phyloP scores from a whole-genome alignment of 2,888 invertebrate species.

The Platycheirus albimanus region DNA sequence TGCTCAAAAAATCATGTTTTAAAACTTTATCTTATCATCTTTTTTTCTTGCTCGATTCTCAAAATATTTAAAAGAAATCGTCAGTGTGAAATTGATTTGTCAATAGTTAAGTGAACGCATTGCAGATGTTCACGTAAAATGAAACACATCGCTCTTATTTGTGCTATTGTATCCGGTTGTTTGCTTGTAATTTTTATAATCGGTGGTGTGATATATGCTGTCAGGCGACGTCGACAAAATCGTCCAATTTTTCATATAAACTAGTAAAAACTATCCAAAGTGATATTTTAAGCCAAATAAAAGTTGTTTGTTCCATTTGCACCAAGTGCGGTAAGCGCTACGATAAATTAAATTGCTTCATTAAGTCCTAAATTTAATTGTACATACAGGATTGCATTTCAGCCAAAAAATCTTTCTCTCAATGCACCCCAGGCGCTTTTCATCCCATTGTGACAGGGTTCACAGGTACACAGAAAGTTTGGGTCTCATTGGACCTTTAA shows the following conservation, averaged over 20 bases:
- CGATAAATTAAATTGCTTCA: no score
- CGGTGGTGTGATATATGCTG: conserved; percentile 10
- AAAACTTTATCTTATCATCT: conserved; percentile 26
- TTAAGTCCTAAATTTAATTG: no score
- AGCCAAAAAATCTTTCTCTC: no score
- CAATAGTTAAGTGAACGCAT: background rate
- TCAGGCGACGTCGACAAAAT: conserved; percentile 25
- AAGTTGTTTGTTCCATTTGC: no score
- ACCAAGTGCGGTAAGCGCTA: no score
- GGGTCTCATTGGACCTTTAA: no score
- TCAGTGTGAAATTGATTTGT: conserved; percentile 13
- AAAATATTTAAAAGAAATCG: background rate
- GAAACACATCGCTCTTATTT: conserved; percentile 26
- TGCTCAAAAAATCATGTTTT: background rate
- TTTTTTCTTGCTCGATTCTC: background rate
- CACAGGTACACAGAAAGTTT: no score
- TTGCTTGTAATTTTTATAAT: conserved; percentile 16
- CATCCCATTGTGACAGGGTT: no score
- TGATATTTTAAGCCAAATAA: background rate
- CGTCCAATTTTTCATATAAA: conserved; percentile 26
- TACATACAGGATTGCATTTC: no score
- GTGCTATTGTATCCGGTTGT: conserved; percentile 19
- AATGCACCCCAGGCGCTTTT: no score
- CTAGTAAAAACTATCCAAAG: background rate
- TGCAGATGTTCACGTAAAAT: background rate